Evolutionary conservation across 37 sponge, comb jelly and placozoan genomes (phyloP).

Genomic region (Aplysina aerophoba): DNA sequence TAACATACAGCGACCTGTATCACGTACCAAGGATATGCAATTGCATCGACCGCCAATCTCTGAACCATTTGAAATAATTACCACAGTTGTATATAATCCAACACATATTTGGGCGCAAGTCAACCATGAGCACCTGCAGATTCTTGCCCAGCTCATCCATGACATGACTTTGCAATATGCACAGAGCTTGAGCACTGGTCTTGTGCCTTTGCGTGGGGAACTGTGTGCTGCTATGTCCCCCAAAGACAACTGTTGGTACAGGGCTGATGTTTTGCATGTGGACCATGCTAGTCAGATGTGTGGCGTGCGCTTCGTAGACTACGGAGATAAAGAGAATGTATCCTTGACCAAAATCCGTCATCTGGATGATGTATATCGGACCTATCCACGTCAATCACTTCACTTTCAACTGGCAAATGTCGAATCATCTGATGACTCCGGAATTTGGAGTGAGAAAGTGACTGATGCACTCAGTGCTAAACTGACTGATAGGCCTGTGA

Average conservation of each 20-base stretch:
- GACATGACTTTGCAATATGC: conserved; percentile 49
- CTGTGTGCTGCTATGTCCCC: conserved; percentile 50
- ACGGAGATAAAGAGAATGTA: conserved; percentile 54
- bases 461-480: conserved; percentile 35
- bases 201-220: conserved; percentile 43
- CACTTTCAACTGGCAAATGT: conserved; percentile 56
- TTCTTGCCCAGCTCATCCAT: conserved; percentile 32
- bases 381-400: conserved; percentile 63
- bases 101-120: conserved; percentile 66
- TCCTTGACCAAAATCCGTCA: conserved; percentile 27
- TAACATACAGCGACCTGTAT: no score
- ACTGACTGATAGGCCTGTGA: conserved; percentile 40
- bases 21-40: conserved; percentile 31
- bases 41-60: conserved; percentile 32
- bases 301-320: conserved; percentile 58
- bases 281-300: conserved; percentile 46
- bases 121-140: conserved; percentile 32
- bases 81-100: conserved; percentile 57
- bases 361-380: conserved; percentile 49
- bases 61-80: conserved; percentile 42
- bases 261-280: conserved; percentile 37
- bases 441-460: conserved; percentile 50
- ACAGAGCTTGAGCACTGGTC: neutral
- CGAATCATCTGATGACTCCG: conserved; percentile 18
- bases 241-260: conserved; percentile 55